Evolutionary conservation across 2,113 vertebrate genomes (phyloP).

Genomic region (Leucoraja erinaceus): DNA sequence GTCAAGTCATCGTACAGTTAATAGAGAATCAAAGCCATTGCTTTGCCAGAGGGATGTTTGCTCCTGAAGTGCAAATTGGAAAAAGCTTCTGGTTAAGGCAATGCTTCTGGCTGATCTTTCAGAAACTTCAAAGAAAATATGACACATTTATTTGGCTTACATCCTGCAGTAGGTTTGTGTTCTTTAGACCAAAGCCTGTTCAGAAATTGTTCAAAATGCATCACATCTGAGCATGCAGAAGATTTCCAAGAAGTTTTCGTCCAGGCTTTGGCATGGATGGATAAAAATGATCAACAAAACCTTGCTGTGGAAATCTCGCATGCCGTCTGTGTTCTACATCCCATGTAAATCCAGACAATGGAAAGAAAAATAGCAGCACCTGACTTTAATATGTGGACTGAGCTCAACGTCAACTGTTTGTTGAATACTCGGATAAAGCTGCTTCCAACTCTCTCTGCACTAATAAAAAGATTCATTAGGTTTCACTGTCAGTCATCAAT

Average conservation of each 20-base stretch:
- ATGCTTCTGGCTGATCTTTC: not conserved
- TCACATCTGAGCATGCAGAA: not conserved
- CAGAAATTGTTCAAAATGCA: not conserved
- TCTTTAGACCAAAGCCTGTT: not conserved
- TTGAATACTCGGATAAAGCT: not conserved
- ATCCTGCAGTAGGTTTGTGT: not conserved
- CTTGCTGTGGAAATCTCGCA: not conserved
- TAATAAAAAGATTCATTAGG: not conserved
- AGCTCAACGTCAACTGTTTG: not conserved
- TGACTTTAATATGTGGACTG: not conserved
- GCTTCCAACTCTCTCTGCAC: not conserved
- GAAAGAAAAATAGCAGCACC: not conserved
- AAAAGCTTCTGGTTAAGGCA: not conserved
- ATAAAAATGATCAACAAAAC: not conserved
- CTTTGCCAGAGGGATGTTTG: not conserved
- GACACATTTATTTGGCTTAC: not conserved
- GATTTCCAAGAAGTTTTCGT: conserved; percentile 7
- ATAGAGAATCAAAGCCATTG: not conserved
- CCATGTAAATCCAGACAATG: not conserved
- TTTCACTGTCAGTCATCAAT: not conserved
- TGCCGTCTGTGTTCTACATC: not conserved
- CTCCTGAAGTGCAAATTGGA: not conserved
- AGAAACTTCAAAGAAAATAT: not conserved
- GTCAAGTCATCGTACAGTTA: not conserved
- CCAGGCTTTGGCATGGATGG: not conserved